A percentile compares a stretch with the other conserved stretches of the same genome.
Evolutionary conservation across 2,113 vertebrate genomes (phyloP).

Genomic region (Eulemur rufifrons): DNA sequence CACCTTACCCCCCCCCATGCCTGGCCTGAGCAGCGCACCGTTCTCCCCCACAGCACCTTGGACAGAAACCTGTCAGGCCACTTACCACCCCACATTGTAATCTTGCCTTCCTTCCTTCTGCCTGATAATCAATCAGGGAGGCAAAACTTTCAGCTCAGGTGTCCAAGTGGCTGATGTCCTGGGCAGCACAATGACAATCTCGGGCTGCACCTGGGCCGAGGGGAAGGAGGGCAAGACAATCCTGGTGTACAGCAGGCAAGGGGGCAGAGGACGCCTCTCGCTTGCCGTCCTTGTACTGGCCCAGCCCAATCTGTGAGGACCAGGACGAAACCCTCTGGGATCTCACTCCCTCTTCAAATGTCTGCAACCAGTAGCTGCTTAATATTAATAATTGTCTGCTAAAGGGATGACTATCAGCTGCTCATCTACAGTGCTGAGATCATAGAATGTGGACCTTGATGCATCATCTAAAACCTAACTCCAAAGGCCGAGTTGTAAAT

Average conservation of each 20-base stretch:
- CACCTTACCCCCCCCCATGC: rapidly evolving
- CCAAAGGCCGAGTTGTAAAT: neutral
- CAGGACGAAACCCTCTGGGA: neutral
- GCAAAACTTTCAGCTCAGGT: neutral
- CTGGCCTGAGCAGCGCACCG: rapidly evolving
- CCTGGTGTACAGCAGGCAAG: rapidly evolving
- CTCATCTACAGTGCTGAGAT: rapidly evolving
- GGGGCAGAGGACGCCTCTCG: rapidly evolving
- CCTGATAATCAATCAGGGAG: neutral
- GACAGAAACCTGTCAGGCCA: neutral
- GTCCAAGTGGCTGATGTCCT: neutral
- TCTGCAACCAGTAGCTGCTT: neutral
- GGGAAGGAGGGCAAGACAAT: neutral
- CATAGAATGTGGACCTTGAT: rapidly evolving
- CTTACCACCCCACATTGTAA: neutral
- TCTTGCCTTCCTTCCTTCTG: neutral
- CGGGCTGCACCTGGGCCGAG: rapidly evolving
- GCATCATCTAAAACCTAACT: neutral
- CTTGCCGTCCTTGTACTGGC: rapidly evolving
- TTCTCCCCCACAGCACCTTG: neutral
- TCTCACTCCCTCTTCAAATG: neutral
- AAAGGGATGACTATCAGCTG: neutral
- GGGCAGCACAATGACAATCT: neutral
- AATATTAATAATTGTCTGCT: neutral
- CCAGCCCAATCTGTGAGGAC: neutral